Evolutionary conservation across 2,113 vertebrate genomes (phyloP).

Genomic region (Oreocharis arfaki): DNA sequence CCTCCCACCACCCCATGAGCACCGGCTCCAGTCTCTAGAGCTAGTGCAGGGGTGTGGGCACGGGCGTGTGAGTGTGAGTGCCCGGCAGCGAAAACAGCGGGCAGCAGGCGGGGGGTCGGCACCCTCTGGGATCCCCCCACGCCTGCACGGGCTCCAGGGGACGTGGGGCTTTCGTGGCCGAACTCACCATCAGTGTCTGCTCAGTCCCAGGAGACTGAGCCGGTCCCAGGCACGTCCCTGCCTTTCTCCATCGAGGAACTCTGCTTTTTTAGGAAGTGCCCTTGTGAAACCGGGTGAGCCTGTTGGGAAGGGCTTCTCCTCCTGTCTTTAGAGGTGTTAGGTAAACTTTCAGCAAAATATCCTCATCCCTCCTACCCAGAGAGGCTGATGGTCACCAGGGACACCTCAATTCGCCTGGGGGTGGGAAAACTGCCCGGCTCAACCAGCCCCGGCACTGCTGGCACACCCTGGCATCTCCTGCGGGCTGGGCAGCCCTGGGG

Average conservation of each 20-base stretch:
- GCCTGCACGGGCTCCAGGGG: fast-evolving
- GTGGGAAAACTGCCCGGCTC: background rate
- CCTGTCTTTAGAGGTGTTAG: background rate
- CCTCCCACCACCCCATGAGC: fast-evolving
- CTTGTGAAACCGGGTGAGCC: background rate
- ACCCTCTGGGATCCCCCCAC: fast-evolving
- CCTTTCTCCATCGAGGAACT: background rate
- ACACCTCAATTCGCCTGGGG: fast-evolving
- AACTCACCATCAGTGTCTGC: fast-evolving
- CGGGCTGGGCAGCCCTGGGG: background rate
- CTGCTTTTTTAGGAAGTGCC: fast-evolving
- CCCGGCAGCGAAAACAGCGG: fast-evolving
- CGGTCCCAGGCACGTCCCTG: fast-evolving
- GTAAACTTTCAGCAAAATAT: background rate
- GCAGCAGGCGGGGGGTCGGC: background rate
- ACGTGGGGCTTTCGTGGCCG: fast-evolving
- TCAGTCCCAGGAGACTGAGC: fast-evolving
- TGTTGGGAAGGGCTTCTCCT: background rate
- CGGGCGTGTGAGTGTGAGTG: fast-evolving
- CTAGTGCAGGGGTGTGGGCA: background rate
- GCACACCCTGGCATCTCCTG: fast-evolving
- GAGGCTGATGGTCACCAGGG: background rate
- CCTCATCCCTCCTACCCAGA: fast-evolving
- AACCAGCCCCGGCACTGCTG: fast-evolving
- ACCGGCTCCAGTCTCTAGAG: fast-evolving